Conservation (phyloP, 2,113 vertebrate species). For the Colaptes auratus region DNA sequence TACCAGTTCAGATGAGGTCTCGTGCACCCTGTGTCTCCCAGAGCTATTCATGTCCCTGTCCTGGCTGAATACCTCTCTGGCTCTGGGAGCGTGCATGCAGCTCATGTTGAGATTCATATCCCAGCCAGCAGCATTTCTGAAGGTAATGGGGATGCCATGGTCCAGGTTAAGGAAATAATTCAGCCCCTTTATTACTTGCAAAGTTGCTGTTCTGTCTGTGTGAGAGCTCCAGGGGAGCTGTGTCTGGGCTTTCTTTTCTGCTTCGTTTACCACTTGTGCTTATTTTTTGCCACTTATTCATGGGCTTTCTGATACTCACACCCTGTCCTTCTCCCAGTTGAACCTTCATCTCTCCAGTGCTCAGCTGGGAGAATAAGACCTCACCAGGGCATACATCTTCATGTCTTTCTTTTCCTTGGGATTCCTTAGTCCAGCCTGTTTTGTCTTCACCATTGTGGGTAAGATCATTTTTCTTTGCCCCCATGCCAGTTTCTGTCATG, state of each 20-base stretch:
- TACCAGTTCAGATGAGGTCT: neutral
- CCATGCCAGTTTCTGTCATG: neutral
- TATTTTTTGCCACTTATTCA: neutral
- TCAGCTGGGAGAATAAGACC: neutral
- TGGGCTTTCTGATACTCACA: neutral
- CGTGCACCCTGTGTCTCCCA: neutral
- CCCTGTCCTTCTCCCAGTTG: neutral
- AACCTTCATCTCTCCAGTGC: neutral
- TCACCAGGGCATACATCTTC: neutral
- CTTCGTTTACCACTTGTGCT: neutral
- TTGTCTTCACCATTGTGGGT: neutral
- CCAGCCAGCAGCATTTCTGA: neutral
- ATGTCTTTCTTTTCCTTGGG: neutral
- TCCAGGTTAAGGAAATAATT: neutral
- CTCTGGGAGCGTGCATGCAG: neutral
- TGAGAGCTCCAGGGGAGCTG: rapidly evolving
- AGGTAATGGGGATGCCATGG: neutral
- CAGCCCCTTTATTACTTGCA: neutral
- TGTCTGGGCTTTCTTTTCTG: rapidly evolving
- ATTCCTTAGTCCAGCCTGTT: neutral
- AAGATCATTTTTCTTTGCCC: neutral
- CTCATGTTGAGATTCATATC: neutral
- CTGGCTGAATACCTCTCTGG: neutral
- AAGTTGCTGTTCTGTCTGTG: neutral
- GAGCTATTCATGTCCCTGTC: neutral